These are phyloP conservation scores for Plagodis dolabraria DNA, from an alignment of 2,888 invertebrate species.

Conservation along the genomic window DNA sequence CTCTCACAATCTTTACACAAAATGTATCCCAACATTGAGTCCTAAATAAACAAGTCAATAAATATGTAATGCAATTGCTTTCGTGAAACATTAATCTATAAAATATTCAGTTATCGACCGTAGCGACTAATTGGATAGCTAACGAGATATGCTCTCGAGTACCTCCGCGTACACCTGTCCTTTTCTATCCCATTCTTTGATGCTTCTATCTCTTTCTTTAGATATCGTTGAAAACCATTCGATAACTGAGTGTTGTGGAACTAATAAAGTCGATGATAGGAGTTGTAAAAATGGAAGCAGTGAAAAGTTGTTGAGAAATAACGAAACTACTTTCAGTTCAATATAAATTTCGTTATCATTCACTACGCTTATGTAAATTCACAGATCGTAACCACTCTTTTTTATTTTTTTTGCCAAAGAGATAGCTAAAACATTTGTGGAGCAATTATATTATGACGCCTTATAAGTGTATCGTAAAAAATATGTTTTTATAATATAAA, in stretches of 20 bases:
- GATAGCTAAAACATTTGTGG: too few relatives aligned
- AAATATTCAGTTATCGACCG: slow-evolving; percentile 54
- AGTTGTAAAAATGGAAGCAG: slow-evolving; percentile 7
- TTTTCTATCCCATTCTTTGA: slow-evolving; percentile 16
- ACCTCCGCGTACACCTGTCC: slow-evolving; percentile 39
- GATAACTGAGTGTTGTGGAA: slow-evolving; percentile 21
- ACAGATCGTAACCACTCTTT: too few relatives aligned
- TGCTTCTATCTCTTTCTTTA: slow-evolving; percentile 14
- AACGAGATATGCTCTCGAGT: slow-evolving; percentile 53
- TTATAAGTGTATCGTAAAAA: too few relatives aligned
- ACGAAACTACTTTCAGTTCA: slow-evolving; percentile 7
- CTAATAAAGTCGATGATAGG: slow-evolving; percentile 18
- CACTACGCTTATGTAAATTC: too few relatives aligned
- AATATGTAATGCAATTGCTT: slow-evolving; percentile 26
- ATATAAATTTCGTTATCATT: too few relatives aligned
- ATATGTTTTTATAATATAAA: too few relatives aligned
- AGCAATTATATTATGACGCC: too few relatives aligned
- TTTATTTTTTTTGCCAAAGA: too few relatives aligned
- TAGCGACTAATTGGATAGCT: slow-evolving; percentile 54
- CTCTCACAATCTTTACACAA: not conserved
- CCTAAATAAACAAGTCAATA: slow-evolving; percentile 39
- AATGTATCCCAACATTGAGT: slow-evolving; percentile 1
- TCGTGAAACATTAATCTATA: slow-evolving; percentile 38
- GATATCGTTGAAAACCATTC: slow-evolving; percentile 14
- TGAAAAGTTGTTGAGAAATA: slow-evolving; percentile 12